Base-by-base conservation (phyloP, 2,888 invertebrate genomes). In the Cephus rjabovi region DNA sequence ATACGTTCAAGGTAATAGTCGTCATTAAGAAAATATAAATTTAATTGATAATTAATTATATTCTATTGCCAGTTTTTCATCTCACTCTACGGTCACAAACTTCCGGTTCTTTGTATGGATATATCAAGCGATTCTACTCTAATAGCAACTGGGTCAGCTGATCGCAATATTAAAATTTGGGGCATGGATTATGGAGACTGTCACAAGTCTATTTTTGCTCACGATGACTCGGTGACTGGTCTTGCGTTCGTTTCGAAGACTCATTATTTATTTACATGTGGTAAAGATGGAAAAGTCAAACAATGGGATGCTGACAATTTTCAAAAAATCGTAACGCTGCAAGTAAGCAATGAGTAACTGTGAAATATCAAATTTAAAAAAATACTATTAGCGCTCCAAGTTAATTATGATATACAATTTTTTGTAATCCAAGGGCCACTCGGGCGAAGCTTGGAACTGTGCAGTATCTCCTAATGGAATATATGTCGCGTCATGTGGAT, bases 111-210 rank as follows among this genome's bases (percentile, higher is more conserved):
- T 0, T 97, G 97, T 87, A 93, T 99, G 93, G 99, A 99, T 90
- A 98, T 99, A 80, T 97, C 97, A 23, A 95, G 96, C 84, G 98
- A 98, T 91, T 96, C 96, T 0, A 94, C 94, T 12, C 90, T 99
- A 34, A 96, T 99, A 82, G 97, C 95, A 12, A 98, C 99, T 0
- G 99, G 99, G 11, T 98, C 99, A 3, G 97, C 97, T 0, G 99
- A 99, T 93, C 94, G 98, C 70, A 98, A 97, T 91, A 95, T 99
- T 37, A 98, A 99, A 93, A 95, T 99, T 81, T 99, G 99, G 99
- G 99, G 99, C 68, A 94, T 99, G 92, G 98, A 99, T 92, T 99
- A 98, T 91, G 99, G 99, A n/a, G 98, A 99, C 91, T 99, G 98
- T 86, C 99, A 98, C 92, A 95, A 95, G 87, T 98, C 98, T 0